phyloP scores from a whole-genome alignment of 1,140 invertebrate species.

The Ips typographus region DNA sequence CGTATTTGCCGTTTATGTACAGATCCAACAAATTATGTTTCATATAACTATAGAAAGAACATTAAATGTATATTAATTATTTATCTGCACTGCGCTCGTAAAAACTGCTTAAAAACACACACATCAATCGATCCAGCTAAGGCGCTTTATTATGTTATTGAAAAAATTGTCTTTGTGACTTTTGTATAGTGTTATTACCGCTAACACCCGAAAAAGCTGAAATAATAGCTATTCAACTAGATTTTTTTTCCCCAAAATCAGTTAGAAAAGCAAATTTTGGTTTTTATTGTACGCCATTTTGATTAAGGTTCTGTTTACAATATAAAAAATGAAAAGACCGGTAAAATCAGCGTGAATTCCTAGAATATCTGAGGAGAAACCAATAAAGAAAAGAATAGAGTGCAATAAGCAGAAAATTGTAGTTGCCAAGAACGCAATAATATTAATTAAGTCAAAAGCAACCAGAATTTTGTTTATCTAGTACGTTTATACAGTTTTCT shows the following conservation, averaged over 20 bases:
- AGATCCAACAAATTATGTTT: slow-evolving; percentile 13
- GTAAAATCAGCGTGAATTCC: not conserved
- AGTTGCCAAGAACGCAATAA: not conserved
- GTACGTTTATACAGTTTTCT: too few species aligned
- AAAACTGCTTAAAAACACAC: not conserved
- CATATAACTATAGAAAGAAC: slow-evolving; percentile 16
- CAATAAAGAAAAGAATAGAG: not conserved
- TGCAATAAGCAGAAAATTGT: not conserved
- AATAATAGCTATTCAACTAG: slow-evolving; percentile 1
- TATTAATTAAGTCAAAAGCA: too few species aligned
- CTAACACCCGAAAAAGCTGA: slow-evolving; percentile 29
- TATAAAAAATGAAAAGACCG: not conserved
- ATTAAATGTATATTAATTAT: not conserved
- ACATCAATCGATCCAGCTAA: too few species aligned
- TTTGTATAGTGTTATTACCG: slow-evolving; percentile 16
- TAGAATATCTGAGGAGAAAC: not conserved
- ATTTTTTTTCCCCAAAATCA: not conserved
- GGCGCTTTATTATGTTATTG: slow-evolving; percentile 5
- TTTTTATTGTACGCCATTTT: not conserved
- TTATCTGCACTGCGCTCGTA: not conserved
- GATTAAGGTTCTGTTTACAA: not conserved
- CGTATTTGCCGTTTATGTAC: slow-evolving; percentile 25
- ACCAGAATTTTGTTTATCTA: too few species aligned
- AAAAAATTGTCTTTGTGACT: slow-evolving; percentile 7
- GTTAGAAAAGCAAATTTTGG: not conserved